Base-by-base conservation (phyloP, 1,140 invertebrate genomes). In the Holotrichia oblita region DNA sequence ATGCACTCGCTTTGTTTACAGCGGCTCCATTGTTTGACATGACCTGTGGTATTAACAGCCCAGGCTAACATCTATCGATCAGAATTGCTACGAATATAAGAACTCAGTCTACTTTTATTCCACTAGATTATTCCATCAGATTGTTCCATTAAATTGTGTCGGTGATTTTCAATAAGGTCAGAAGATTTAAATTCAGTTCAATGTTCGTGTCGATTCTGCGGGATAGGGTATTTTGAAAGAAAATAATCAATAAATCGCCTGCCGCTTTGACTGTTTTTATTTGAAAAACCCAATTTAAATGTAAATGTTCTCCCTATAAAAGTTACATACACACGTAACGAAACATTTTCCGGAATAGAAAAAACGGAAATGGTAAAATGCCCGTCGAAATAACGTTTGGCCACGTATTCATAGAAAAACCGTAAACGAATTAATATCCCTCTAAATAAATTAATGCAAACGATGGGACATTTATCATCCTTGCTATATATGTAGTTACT, bases 261-360 rank as follows among this genome's bases (percentile, higher is more conserved):
- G 6, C 4, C 48, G 17, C 10, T 55, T 55, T 17, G 48, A 55
- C 3, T 55, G 48, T 17, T 55, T 55, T 55, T 55, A 55, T 55
- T 55, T n/a, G 48, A 55, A 55, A 55, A 55, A 55, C 48, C 48
- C 48, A 55, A 55, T 55, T 55, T 55, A 55, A 55, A 55, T 55
- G 48, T 55, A 55, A 55, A 55, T 55, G 48, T 12, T 17, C 4
- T 34, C 14, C 6, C 48, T 55, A n/a, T 55, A 55, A 55, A 14
- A 55, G 48, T 55, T 55, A 55, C 48, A 17, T 55, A 55, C 48
- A 17, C 14, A 55, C 48, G 14, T 55, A 55, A 55, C 48, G 12
- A 55, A 55, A 55, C 48, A 55, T 55, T 55, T 55, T 55, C 48
- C 48, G 4, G 48, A 55, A 55, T 55, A 55, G 48, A 55, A 55